Base-by-base conservation (phyloP, 2,797 vertebrate species). In the Sebastes paucispinis region DNA sequence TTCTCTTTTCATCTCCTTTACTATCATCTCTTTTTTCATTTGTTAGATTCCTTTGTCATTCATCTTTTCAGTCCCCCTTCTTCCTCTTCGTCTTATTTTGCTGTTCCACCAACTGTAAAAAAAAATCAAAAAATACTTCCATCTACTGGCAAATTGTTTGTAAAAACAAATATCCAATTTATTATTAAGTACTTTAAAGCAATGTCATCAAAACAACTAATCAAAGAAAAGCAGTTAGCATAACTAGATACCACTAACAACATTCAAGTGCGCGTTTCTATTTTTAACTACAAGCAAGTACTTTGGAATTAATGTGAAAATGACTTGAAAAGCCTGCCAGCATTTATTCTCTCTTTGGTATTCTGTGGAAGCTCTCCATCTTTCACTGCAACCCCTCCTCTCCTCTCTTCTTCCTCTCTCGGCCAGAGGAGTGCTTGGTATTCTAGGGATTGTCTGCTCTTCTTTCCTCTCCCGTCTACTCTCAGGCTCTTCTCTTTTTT, bases 351-450 rank as follows among this genome's bases (percentile, higher is more conserved):
- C 82, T 88, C 74, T 87, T 94, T 89, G 75, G 91, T 93, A 93
- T 94, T 93, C 93, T 73, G 73, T 39, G 52, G 81, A 77, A 72
- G 83, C 52, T 79, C 80, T 87, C 87, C 71, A 84, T 90, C 87
- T 87, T 88, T 87, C 87, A 69, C 87, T 78, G 80, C 88, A 88
- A 85, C 82, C 88, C 82, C 84, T 87, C 82, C 87, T 85, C 83
- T 90, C 74, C 81, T 85, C 82, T 77, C 79, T 57, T 72, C 82
- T 82, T 80, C 82, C 84, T 91, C 69, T 89, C 86, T 85, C 54
- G 27, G 80, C 83, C 83, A 90, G 82, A 87, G 80, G 83, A 91
- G 87, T 84, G 84, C 72, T 94, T 94, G 90, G 92, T 94, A 94
- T 94, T 94, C 94, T 75, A 89, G 55, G 89, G 91, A 91, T 90